Percentiles rank a stretch among this genome's conserved stretches.
phyloP scores from a whole-genome alignment of 2,888 invertebrate genomes.

The Hipparchia sbordonii region DNA sequence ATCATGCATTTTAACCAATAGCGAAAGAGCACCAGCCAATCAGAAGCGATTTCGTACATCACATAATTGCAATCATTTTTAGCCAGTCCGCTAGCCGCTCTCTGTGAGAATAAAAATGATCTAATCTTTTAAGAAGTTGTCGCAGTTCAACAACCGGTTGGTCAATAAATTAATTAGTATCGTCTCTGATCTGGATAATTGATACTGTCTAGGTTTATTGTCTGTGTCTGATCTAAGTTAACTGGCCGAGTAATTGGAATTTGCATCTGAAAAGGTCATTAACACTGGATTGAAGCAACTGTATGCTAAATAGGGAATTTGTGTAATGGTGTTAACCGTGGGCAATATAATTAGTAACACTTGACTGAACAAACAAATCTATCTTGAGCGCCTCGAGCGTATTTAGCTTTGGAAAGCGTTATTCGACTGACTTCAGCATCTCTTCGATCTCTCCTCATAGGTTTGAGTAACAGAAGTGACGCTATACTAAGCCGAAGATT shows the following conservation, averaged over 20 bases:
- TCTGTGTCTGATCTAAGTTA: slow-evolving; percentile 32
- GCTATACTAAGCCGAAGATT: too few species aligned
- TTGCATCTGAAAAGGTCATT: slow-evolving; percentile 25
- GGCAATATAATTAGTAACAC: not conserved
- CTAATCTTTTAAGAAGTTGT: not conserved
- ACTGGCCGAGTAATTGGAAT: slow-evolving; percentile 26
- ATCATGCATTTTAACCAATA: too few species aligned
- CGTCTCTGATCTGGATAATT: slow-evolving; percentile 36
- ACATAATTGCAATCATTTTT: too few species aligned
- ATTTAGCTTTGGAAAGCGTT: too few species aligned
- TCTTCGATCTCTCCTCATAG: too few species aligned
- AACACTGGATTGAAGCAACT: slow-evolving; percentile 6
- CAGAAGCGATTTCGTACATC: too few species aligned
- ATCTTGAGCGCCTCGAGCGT: too few species aligned
- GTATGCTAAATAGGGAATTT: slow-evolving; percentile 5
- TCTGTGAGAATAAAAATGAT: not conserved
- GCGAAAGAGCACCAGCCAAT: too few species aligned
- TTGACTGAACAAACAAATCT: not conserved
- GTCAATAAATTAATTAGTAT: slow-evolving; percentile 42
- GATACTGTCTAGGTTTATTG: slow-evolving; percentile 36
- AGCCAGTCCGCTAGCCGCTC: too few species aligned
- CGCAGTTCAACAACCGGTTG: slow-evolving; percentile 28
- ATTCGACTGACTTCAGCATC: too few species aligned
- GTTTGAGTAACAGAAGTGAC: too few species aligned
- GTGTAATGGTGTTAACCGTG: not conserved